Evolutionary conservation across 2,113 vertebrate genomes (phyloP), one percentile per base, ranked within the genome.

Genomic region (Psittacula cyanocephala): DNA sequence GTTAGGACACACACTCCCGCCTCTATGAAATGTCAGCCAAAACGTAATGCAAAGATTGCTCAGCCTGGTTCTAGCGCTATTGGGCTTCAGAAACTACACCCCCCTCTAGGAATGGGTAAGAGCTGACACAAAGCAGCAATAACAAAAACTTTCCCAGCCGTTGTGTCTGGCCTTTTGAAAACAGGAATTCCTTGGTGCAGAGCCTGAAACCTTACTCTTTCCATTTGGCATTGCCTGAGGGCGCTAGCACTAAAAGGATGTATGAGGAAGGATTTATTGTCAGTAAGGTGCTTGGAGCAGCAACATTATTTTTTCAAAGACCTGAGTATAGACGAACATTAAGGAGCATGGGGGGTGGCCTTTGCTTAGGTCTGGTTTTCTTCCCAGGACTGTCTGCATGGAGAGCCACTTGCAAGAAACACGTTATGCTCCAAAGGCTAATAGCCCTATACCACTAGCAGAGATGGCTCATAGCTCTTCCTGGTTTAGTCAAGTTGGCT

Each of bases 121-220:
- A 89, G 55, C 65, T 87, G 93, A 95, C 91, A 96, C 62, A 90
- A 91, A 95, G 68, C 94, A 97, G 94, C 79, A 91, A 69, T 70
- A 91, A 95, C 65, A 78, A 71, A 86, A 92, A 86, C 57, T 86
- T 81, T 95, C 80, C 85, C 83, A 91, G 94, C 95, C 97, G 95
- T 94, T 97, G 52, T 96, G 92, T 94, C 96, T 97, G 95, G 84
- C 57, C 82, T 84, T 90, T 78, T 60, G 79, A 85, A 93, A 94
- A 91, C 80, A 94, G 74, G 79, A 94, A 90, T 96, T 90, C 62
- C 91, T 92, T 84, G 78, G 83, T 94, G n/a, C 3, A 2, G 50
- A 93, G 72, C 68, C 81, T 91, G 91, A 82, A 94, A 82, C 49
- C 68, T 77, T 96, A 76, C 49, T 91, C 86, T 2, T 91, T 81